A percentile compares a stretch with the other conserved stretches of the same genome.
These are phyloP conservation scores for Tauraco hartlaubi DNA, from an alignment of 2,797 vertebrate species.

Conservation along the genomic window DNA sequence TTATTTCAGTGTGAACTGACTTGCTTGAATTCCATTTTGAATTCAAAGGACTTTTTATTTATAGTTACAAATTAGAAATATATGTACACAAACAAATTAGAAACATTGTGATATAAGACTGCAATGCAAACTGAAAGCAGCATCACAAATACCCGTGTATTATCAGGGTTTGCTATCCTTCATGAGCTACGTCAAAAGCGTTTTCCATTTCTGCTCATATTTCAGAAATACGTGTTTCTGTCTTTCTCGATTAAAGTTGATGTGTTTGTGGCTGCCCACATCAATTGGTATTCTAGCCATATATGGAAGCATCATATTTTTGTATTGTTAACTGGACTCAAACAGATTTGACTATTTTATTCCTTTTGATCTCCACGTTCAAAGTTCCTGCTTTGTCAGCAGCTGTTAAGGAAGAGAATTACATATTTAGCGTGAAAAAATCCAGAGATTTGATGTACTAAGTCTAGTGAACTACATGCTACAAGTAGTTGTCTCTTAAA, in stretches of 20 bases:
- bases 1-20: conserved; percentile 11
- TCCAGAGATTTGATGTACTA: background rate
- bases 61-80: background rate
- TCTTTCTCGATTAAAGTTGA: background rate
- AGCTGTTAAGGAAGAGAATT: background rate
- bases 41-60: background rate
- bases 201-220: background rate
- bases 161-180: background rate
- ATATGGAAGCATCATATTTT: background rate
- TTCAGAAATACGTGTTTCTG: background rate
- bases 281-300: background rate
- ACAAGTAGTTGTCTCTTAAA: background rate
- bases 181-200: background rate
- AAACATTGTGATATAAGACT: background rate
- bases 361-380: background rate
- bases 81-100: background rate
- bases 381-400: background rate
- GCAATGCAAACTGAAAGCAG: background rate
- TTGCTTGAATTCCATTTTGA: background rate
- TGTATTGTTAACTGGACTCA: background rate
- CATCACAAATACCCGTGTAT: background rate
- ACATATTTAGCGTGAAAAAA: background rate
- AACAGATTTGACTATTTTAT: background rate
- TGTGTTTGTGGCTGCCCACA: background rate
- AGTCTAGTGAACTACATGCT: background rate